A percentile compares a stretch with the other conserved stretches of the same genome.
Conservation (phyloP, 2,888 invertebrate species). For the Campoletis raptor region DNA sequence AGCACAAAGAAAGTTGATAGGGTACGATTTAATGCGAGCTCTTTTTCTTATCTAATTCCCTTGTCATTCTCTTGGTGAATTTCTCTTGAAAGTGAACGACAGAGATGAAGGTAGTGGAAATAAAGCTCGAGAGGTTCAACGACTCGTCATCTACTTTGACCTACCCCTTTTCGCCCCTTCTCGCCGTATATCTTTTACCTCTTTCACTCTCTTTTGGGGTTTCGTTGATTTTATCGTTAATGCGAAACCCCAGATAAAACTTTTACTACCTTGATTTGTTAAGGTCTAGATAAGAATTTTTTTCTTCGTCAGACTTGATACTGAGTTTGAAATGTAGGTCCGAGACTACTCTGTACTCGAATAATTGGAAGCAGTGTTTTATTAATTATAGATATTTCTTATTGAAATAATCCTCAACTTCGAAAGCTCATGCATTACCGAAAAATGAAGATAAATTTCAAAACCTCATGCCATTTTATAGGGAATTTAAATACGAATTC, state of each 20-base stretch:
- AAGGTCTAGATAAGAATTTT: constrained; percentile 76
- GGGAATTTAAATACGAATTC: background rate
- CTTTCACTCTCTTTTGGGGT: constrained; percentile 57
- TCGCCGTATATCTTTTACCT: constrained; percentile 7
- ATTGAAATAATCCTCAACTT: background rate
- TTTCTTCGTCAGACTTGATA: constrained; percentile 57
- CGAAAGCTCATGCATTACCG: background rate
- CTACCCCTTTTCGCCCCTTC: constrained; percentile 36
- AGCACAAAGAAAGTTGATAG: constrained; percentile 44
- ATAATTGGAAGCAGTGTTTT: background rate
- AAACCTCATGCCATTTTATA: background rate
- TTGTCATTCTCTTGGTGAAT: constrained; percentile 55
- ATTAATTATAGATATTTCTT: background rate
- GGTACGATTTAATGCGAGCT: constrained; percentile 66
- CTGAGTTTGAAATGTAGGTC: background rate
- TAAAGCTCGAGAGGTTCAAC: constrained; percentile 6
- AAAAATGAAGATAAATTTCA: background rate
- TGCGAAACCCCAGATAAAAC: constrained; percentile 75
- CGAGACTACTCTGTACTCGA: background rate
- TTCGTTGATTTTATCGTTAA: constrained; percentile 79
- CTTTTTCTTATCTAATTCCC: constrained; percentile 63
- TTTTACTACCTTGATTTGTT: constrained; percentile 77
- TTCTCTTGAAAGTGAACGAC: constrained; percentile 38
- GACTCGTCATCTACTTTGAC: constrained; percentile 39
- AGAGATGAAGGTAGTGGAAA: constrained; percentile 29